These are phyloP conservation scores for Eulithis prunata DNA, from an alignment of 2,888 invertebrate species.

Conservation along the genomic window DNA sequence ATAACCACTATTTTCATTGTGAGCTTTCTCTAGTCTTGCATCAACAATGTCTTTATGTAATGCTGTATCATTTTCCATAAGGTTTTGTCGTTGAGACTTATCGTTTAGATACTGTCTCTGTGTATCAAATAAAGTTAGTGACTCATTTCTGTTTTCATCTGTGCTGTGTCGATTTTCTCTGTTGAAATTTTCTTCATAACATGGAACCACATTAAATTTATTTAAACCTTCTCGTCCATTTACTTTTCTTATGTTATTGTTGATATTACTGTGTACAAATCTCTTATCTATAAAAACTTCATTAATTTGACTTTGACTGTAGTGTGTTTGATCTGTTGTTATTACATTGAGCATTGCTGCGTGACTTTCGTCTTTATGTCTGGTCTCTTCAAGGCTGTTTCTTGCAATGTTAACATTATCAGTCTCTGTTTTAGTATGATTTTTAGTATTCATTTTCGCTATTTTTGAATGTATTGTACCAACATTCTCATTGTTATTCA, in stretches of 20 bases:
- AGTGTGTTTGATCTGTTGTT: constrained; percentile 51
- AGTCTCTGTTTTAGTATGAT: neutral
- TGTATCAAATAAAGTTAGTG: neutral
- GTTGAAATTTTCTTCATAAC: constrained; percentile 9
- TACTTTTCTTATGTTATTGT: neutral
- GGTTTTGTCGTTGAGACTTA: neutral
- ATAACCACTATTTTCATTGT: neutral
- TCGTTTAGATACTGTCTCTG: neutral
- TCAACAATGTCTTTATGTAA: neutral
- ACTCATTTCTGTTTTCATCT: neutral
- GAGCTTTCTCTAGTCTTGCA: neutral
- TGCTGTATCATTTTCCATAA: constrained; percentile 13
- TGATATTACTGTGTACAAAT: constrained; percentile 41
- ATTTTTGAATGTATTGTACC: constrained; percentile 13
- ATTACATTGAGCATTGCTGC: neutral
- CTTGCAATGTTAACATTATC: neutral
- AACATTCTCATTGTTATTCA: constrained; percentile 10
- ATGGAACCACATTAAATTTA: neutral
- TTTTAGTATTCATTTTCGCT: constrained; percentile 6
- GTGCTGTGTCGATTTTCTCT: neutral
- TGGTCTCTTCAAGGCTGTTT: neutral
- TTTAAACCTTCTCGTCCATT: neutral
- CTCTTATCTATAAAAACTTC: constrained; percentile 47
- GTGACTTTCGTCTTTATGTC: neutral
- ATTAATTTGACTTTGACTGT: constrained; percentile 56